Conservation (phyloP, 1,140 invertebrate genomes). For the Mesaphorura yosii region DNA sequence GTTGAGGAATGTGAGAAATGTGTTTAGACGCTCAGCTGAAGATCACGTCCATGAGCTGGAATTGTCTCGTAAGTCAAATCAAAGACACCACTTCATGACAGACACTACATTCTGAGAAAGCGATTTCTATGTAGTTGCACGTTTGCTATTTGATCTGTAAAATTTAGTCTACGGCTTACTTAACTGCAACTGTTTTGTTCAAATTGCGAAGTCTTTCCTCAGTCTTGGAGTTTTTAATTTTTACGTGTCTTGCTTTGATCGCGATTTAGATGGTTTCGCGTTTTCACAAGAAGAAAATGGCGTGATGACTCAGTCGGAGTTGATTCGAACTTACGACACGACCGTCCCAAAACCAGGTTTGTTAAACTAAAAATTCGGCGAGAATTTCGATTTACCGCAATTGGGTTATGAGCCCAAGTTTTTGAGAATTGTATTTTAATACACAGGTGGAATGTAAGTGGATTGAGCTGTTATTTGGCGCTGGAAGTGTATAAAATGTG, state of each 20-base stretch:
- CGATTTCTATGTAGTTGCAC: background rate
- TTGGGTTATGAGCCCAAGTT: too few species aligned
- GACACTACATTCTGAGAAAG: background rate
- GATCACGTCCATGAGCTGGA: slow-evolving; percentile 70
- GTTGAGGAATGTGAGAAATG: slow-evolving; percentile 80
- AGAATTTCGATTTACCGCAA: too few species aligned
- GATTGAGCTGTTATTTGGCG: too few species aligned
- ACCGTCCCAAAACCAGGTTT: slow-evolving; percentile 69
- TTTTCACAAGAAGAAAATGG: slow-evolving; percentile 98
- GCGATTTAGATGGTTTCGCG: slow-evolving; percentile 71
- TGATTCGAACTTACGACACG: slow-evolving; percentile 86
- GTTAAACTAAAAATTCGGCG: too few species aligned
- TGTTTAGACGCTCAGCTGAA: slow-evolving; percentile 66
- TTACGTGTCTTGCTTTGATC: background rate
- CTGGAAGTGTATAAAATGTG: too few species aligned
- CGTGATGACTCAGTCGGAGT: slow-evolving; percentile 76
- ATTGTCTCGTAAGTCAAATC: slow-evolving; percentile 73
- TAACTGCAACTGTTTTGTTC: too few species aligned
- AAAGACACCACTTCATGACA: background rate
- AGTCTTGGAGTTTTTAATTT: background rate
- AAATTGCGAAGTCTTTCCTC: background rate
- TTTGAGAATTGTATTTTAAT: too few species aligned
- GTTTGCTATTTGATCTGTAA: background rate
- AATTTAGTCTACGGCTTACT: too few species aligned
- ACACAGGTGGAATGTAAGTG: too few species aligned